Evolutionary conservation across 2,797 vertebrate species (phyloP).

Genomic region (Podarcis siculus): DNA sequence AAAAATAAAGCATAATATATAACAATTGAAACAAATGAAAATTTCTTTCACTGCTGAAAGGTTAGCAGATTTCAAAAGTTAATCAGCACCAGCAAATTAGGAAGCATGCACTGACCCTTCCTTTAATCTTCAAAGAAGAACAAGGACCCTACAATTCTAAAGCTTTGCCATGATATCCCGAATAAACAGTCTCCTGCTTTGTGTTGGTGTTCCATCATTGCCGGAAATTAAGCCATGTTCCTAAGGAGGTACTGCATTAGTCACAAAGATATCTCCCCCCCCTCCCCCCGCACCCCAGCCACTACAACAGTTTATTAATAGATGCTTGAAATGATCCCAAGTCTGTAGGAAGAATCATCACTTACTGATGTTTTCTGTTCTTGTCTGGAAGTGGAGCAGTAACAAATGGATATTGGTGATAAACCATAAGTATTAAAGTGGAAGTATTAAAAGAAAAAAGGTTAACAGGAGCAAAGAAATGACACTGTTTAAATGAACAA

Average conservation of each 20-base stretch:
- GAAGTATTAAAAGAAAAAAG: constrained; percentile 1
- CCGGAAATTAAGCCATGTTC: constrained; percentile 34
- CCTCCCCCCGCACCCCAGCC: background rate
- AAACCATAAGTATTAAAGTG: constrained; percentile 47
- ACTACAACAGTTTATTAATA: constrained; percentile 41
- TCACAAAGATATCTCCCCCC: constrained; percentile 31
- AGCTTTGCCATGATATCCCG: background rate
- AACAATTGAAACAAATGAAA: constrained; percentile 52
- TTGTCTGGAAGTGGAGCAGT: constrained; percentile 36
- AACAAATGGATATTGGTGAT: constrained; percentile 29
- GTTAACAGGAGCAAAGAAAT: constrained; percentile 51
- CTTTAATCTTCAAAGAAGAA: constrained; percentile 29
- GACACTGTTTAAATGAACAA: constrained; percentile 50
- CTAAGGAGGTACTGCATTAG: constrained; percentile 35
- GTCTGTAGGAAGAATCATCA: constrained; percentile 2
- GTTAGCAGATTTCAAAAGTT: constrained; percentile 62
- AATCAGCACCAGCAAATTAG: constrained; percentile 62
- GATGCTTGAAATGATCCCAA: constrained; percentile 45
- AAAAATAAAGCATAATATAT: constrained; percentile 47
- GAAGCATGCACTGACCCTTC: constrained; percentile 36
- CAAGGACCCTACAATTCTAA: background rate
- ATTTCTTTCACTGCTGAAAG: constrained; percentile 65
- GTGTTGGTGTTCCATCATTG: constrained; percentile 9
- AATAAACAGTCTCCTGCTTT: constrained; percentile 6
- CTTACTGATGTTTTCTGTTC: background rate